A percentile compares a stretch with the other conserved stretches of the same genome.
phyloP scores from a whole-genome alignment of 1,140 invertebrate species.

The Argopecten irradians region DNA sequence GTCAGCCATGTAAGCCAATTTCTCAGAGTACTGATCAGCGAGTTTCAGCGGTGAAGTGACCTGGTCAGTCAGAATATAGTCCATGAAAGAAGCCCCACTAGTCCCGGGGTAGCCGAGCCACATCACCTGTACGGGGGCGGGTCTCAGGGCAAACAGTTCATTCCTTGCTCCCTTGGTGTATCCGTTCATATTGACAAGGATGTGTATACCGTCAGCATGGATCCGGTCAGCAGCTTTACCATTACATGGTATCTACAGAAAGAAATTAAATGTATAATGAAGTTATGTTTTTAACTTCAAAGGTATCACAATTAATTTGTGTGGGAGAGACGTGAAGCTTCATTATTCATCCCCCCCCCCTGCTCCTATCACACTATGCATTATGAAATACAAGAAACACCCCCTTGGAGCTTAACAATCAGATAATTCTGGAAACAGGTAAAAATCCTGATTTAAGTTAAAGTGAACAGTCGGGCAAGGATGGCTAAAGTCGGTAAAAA shows the following conservation, averaged over 20 bases:
- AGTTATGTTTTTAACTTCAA: too few species aligned
- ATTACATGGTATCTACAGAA: constrained; percentile 87
- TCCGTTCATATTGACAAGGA: constrained; percentile 99
- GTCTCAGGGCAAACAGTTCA: constrained; percentile 98
- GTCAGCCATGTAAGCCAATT: constrained; percentile 97
- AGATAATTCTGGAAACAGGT: too few species aligned
- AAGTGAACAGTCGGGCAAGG: too few species aligned
- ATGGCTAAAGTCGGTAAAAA: too few species aligned
- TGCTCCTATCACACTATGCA: too few species aligned
- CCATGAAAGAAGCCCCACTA: constrained; percentile 98
- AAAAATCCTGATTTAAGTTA: too few species aligned
- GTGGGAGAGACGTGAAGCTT: too few species aligned
- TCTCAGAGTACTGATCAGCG: constrained; percentile 95
- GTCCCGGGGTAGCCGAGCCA: constrained; percentile 99
- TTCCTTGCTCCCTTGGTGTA: constrained; percentile 99
- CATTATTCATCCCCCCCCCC: too few species aligned
- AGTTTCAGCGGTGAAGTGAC: constrained; percentile 94
- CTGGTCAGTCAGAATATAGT: constrained; percentile 97
- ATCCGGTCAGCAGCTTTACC: constrained; percentile 97
- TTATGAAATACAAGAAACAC: too few species aligned
- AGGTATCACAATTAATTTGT: too few species aligned
- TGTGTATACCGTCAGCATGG: constrained; percentile 95
- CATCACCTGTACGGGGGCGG: constrained; percentile 98
- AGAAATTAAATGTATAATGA: neutral
- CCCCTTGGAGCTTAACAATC: too few species aligned